Conservation (phyloP, 2,113 vertebrate species). For the Holacanthus passer region DNA sequence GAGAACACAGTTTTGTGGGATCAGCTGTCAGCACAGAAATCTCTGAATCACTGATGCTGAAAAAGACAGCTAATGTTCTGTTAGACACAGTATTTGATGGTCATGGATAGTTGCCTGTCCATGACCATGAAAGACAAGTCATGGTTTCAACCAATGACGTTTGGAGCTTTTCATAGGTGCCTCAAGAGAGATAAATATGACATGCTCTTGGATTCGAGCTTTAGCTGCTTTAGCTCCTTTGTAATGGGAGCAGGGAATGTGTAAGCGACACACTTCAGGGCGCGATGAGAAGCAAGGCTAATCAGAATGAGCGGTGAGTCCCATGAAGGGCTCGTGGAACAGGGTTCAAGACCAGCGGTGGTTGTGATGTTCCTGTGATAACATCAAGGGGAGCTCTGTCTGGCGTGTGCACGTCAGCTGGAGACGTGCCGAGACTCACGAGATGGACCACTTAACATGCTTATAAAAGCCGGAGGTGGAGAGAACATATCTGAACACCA, state of each 20-base stretch:
- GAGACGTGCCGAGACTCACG: conserved; percentile 45
- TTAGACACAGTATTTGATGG: neutral
- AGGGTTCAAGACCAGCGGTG: conserved; percentile 40
- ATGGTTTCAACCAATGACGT: neutral
- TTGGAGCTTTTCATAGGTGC: neutral
- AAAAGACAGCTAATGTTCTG: neutral
- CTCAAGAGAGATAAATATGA: conserved; percentile 7
- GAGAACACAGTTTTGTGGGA: neutral
- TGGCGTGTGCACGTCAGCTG: conserved; percentile 23
- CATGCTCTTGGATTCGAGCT: neutral
- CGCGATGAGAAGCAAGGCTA: conserved; percentile 7
- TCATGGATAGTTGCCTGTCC: neutral
- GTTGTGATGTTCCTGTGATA: conserved; percentile 44
- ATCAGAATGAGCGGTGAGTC: conserved; percentile 13
- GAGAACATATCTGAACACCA: neutral
- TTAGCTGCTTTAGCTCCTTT: neutral
- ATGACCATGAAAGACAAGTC: neutral
- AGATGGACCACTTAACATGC: conserved; percentile 18
- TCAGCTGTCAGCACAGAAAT: neutral
- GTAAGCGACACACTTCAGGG: conserved; percentile 1
- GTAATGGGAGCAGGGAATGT: neutral
- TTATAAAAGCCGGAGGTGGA: neutral
- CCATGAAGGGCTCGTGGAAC: conserved; percentile 15
- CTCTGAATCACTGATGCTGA: neutral
- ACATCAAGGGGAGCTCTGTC: conserved; percentile 24